Evolutionary conservation across 2,113 vertebrate genomes (phyloP).

Genomic region (Ceratotherium simum): DNA sequence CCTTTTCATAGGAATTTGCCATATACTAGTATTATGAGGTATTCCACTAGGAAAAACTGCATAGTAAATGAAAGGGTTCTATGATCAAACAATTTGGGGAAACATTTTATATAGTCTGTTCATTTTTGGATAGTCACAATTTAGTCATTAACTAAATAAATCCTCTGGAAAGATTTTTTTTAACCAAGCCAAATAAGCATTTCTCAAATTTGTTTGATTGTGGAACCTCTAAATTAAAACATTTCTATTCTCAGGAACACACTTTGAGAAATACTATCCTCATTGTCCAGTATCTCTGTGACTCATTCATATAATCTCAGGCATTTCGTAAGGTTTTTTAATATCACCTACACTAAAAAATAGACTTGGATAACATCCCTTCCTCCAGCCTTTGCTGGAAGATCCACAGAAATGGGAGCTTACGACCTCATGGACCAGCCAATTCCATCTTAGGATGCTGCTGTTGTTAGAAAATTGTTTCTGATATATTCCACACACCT

Average conservation of each 20-base stretch:
- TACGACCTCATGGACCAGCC: background rate
- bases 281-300: background rate
- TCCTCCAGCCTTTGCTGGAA: background rate
- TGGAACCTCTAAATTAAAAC: background rate
- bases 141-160: background rate
- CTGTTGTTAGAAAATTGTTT: slow-evolving; percentile 10
- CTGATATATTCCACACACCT: background rate
- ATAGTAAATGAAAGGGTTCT: background rate
- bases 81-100: background rate
- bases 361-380: background rate
- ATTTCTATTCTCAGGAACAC: background rate
- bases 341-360: background rate
- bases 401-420: background rate
- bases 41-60: background rate
- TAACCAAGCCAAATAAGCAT: background rate
- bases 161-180: background rate
- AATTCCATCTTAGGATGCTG: background rate
- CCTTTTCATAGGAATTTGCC: background rate
- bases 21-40: background rate
- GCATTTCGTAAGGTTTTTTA: background rate
- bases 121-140: background rate
- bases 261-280: slow-evolving; percentile 9
- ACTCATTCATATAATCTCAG: background rate
- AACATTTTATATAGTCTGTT: background rate
- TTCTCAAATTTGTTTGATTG: slow-evolving; percentile 19